Conservation (phyloP, 2,888 invertebrate genomes). For the Drosophila diplacantha region DNA sequence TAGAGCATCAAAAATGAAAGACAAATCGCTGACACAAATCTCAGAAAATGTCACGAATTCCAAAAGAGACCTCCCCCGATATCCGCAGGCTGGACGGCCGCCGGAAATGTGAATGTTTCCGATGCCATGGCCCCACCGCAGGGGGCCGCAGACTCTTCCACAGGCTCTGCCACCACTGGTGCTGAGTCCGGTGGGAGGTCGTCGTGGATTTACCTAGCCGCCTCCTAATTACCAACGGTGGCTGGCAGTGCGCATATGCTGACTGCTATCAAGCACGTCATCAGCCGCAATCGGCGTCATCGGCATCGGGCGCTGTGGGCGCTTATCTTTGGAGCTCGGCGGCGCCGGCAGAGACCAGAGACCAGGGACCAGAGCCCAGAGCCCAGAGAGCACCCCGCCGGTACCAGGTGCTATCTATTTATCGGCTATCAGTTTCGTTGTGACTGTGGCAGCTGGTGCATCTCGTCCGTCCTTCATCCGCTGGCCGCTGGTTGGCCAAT, state of each 20-base stretch:
- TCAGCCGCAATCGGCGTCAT: conserved; percentile 54
- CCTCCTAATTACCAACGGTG: conserved; percentile 30
- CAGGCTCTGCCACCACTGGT: not conserved
- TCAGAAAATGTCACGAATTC: not conserved
- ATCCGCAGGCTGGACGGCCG: not conserved
- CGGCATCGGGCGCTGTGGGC: conserved; percentile 18
- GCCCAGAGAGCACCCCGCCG: conserved; percentile 7
- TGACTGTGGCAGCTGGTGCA: conserved; percentile 43
- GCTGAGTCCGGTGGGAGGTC: conserved; percentile 1
- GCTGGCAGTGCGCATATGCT: conserved; percentile 50
- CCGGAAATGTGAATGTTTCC: not conserved
- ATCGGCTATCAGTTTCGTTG: conserved; percentile 39
- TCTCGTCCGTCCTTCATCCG: conserved; percentile 5
- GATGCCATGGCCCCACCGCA: conserved; percentile 1
- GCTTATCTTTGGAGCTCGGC: conserved; percentile 13
- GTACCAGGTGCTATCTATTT: conserved; percentile 3
- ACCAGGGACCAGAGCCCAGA: not conserved
- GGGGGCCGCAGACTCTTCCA: not conserved
- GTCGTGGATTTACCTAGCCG: conserved; percentile 5
- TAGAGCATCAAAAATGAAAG: not conserved
- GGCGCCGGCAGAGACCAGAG: conserved; percentile 16
- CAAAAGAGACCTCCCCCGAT: too few species aligned
- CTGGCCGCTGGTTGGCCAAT: conserved; percentile 5
- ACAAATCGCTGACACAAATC: conserved; percentile 1
- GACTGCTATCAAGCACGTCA: conserved; percentile 64